Evolutionary conservation across 2,888 invertebrate genomes (phyloP).

Genomic region (Petrolisthes manimaculis): DNA sequence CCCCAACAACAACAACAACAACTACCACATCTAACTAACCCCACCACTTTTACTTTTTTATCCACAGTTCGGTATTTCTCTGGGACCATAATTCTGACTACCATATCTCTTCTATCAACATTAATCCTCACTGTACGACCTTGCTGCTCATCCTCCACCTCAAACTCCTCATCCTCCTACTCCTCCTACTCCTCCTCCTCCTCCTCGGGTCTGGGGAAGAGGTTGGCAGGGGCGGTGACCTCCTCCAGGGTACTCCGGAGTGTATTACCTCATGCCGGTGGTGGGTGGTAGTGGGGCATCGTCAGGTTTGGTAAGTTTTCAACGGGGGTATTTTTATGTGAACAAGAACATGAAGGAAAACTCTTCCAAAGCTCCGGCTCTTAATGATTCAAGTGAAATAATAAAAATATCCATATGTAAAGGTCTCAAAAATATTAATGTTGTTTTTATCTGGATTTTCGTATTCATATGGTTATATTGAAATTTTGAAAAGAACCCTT

Average conservation of each 20-base stretch:
- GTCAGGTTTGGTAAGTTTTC: neutral
- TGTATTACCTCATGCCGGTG: constrained; percentile 11
- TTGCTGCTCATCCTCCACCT: constrained; percentile 7
- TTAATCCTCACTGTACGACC: constrained; percentile 16
- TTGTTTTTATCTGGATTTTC: too few species aligned
- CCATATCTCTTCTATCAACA: constrained; percentile 39
- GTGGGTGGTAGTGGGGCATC: neutral
- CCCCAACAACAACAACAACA: too few species aligned
- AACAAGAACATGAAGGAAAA: neutral
- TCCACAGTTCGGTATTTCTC: constrained; percentile 51
- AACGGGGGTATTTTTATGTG: neutral
- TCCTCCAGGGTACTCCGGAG: constrained; percentile 3
- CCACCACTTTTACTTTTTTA: neutral
- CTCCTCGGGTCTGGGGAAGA: neutral
- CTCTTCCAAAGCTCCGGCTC: too few species aligned
- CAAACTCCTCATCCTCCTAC: neutral
- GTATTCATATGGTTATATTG: too few species aligned
- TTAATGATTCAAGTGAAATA: too few species aligned
- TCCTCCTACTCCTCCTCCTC: constrained; percentile 17
- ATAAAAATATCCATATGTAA: too few species aligned
- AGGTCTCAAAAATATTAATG: too few species aligned
- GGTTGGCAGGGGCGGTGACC: neutral
- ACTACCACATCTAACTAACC: neutral
- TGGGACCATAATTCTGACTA: constrained; percentile 38
- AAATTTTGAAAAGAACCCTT: too few species aligned